phyloP scores from a whole-genome alignment of 2,797 vertebrate species.

The Lepilemur ruficaudatus region DNA sequence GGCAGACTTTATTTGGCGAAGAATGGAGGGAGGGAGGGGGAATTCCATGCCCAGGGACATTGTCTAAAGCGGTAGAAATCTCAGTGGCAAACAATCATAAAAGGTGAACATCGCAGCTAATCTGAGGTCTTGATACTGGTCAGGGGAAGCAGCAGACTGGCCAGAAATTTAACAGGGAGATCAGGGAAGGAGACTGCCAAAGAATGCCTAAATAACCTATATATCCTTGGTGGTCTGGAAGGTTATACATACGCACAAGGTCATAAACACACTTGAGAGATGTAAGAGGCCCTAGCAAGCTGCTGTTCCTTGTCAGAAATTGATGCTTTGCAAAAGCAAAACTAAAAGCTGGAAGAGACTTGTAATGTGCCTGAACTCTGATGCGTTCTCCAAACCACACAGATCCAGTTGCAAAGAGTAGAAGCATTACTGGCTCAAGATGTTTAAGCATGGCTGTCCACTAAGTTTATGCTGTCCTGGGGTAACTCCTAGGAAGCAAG shows the following conservation, averaged over 20 bases:
- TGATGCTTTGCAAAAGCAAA: neutral
- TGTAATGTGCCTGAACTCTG: neutral
- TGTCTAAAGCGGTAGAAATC: neutral
- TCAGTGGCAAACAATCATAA: neutral
- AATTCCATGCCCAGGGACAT: neutral
- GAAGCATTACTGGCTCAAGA: neutral
- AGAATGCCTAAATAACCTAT: neutral
- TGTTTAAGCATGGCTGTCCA: neutral
- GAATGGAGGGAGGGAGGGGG: no score
- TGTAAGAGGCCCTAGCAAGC: neutral
- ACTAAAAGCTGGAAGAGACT: neutral
- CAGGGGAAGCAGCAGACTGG: neutral
- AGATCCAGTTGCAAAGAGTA: neutral
- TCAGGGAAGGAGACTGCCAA: neutral
- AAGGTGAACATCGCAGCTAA: neutral
- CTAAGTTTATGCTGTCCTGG: neutral
- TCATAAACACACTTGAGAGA: neutral
- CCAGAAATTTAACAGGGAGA: neutral
- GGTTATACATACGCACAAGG: neutral
- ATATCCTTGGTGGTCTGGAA: neutral
- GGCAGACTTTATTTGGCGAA: neutral
- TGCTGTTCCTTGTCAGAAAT: neutral
- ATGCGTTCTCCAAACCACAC: neutral
- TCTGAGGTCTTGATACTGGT: neutral
- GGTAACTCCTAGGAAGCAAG: neutral